phyloP scores from a whole-genome alignment of 2,888 invertebrate genomes.

The Pelosia muscerda region DNA sequence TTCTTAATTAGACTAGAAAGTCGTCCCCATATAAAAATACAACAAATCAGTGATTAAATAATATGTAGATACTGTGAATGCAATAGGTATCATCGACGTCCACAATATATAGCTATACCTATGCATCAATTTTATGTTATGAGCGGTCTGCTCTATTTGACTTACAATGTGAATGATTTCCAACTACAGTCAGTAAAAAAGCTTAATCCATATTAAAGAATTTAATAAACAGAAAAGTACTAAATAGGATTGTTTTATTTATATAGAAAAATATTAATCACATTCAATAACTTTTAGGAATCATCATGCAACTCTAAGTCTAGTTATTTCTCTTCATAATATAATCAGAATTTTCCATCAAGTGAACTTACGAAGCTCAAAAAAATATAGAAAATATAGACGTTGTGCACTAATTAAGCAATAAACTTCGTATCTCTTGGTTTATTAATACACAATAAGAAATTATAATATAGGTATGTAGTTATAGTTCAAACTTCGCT shows the following conservation, averaged over 20 bases:
- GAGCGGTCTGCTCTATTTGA: constrained; percentile 3
- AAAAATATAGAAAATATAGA: no score
- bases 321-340: no score
- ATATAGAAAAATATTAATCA: neutral
- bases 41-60: neutral
- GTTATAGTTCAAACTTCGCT: no score
- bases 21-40: neutral
- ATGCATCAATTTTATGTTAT: neutral
- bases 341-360: no score
- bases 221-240: neutral
- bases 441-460: no score
- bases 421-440: no score
- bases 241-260: neutral
- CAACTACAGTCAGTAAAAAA: neutral
- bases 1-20: no score
- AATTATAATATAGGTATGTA: no score
- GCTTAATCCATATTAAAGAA: neutral
- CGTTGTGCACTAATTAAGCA: no score
- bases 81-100: neutral
- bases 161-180: constrained; percentile 3
- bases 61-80: neutral
- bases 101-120: neutral
- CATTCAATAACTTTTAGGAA: no score
- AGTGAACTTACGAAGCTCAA: no score
- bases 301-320: no score